phyloP scores from a whole-genome alignment of 2,113 vertebrate species.

The Bos indicus region DNA sequence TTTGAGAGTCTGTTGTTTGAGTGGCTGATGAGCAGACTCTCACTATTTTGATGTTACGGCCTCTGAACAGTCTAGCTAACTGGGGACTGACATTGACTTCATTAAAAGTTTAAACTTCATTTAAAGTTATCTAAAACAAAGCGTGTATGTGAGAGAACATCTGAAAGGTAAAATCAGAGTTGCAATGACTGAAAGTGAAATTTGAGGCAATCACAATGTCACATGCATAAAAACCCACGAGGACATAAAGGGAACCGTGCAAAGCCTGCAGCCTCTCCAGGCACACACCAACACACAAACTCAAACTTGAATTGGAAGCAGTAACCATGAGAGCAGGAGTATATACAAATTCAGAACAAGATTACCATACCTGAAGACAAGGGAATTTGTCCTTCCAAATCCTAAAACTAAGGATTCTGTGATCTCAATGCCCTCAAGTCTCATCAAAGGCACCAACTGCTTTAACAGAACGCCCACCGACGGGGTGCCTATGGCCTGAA shows the following conservation, averaged over 20 bases:
- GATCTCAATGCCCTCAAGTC: slow-evolving; percentile 97
- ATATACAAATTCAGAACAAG: not conserved
- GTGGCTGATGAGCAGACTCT: not conserved
- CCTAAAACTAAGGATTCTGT: slow-evolving; percentile 97
- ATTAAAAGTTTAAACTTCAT: not conserved
- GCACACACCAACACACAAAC: not conserved
- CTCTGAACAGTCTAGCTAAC: not conserved
- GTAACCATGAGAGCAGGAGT: not conserved
- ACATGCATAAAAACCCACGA: not conserved
- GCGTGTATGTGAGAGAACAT: not conserved
- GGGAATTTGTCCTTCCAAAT: slow-evolving; percentile 97
- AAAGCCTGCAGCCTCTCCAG: not conserved
- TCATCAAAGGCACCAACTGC: slow-evolving; percentile 97
- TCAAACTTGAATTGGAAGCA: not conserved
- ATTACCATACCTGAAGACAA: slow-evolving; percentile 94
- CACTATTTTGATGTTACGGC: not conserved
- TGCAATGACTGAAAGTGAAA: not conserved
- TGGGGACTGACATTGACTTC: not conserved
- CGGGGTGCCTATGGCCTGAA: slow-evolving; percentile 95
- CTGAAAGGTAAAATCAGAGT: not conserved
- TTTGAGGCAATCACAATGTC: not conserved
- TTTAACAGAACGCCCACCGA: slow-evolving; percentile 96
- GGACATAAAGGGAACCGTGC: rapidly evolving
- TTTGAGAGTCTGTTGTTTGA: not conserved
- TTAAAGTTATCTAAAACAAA: not conserved